Conservation (phyloP, 2,113 vertebrate species). For the Eurystomus gularis region DNA sequence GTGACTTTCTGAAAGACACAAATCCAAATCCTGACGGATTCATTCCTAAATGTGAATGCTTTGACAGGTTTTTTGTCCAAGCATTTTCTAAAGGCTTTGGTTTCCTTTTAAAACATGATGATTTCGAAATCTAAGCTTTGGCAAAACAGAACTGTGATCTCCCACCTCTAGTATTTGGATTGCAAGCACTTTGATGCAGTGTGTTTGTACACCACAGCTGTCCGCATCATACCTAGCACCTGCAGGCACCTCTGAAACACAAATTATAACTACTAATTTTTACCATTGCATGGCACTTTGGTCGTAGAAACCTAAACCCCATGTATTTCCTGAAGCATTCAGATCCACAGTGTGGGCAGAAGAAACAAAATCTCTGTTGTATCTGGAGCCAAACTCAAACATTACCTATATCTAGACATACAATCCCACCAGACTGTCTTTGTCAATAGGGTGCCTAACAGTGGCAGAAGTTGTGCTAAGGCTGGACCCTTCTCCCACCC, state of each 20-base stretch:
- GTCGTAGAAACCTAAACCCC: neutral
- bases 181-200: neutral
- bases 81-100: neutral
- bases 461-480: neutral
- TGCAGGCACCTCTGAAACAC: neutral
- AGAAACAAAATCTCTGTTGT: neutral
- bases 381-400: neutral
- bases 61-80: neutral
- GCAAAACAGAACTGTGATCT: neutral
- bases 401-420: neutral
- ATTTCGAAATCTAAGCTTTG: slow-evolving; percentile 5
- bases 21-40: neutral
- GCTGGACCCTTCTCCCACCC: neutral
- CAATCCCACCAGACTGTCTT: neutral
- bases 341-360: neutral
- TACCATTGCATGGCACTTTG: neutral
- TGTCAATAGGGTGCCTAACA: neutral
- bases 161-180: neutral
- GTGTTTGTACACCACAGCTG: neutral
- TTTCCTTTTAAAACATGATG: neutral
- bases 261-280: neutral
- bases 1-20: neutral
- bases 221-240: neutral
- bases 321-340: neutral
- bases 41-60: neutral